Percentiles rank a stretch among this genome's conserved stretches.
These are phyloP conservation scores for Chloroclysta siterata DNA, from an alignment of 2,888 invertebrate species.

Conservation along the genomic window DNA sequence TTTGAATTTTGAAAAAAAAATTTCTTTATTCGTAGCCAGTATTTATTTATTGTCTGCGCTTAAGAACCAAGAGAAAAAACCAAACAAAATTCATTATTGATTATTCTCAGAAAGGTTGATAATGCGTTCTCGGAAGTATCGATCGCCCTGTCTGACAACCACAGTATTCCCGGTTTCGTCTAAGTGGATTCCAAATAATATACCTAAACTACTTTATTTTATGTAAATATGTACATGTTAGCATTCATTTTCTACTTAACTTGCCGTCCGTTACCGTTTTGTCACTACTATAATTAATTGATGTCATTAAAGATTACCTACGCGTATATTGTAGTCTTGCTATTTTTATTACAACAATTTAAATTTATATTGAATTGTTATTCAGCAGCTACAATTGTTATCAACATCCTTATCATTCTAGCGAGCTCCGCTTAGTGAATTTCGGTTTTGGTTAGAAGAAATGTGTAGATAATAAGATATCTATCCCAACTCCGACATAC, in stretches of 20 bases:
- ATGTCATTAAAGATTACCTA: too few species aligned
- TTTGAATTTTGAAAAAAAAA: conserved; percentile 6
- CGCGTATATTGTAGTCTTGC: too few species aligned
- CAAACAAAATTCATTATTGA: conserved; percentile 42
- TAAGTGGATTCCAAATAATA: conserved; percentile 15
- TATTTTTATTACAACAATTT: too few species aligned
- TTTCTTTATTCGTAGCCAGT: conserved; percentile 20
- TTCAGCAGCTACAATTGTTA: too few species aligned
- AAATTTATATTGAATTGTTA: too few species aligned
- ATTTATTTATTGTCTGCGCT: conserved; percentile 26
- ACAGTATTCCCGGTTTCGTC: conserved; percentile 30
- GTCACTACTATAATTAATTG: too few species aligned
- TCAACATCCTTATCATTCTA: too few species aligned
- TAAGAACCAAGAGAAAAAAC: conserved; percentile 20
- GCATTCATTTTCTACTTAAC: not conserved
- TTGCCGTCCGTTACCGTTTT: not conserved
- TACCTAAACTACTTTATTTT: not conserved
- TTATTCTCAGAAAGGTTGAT: conserved; percentile 49
- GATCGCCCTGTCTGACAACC: conserved; percentile 39
- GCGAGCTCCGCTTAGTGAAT: too few species aligned
- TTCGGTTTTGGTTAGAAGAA: too few species aligned
- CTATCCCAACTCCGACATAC: too few species aligned
- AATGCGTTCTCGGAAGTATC: conserved; percentile 47
- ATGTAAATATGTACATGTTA: not conserved
- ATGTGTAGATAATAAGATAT: too few species aligned